phyloP scores from a whole-genome alignment of 2,113 vertebrate genomes.

The Raphicerus campestris region DNA sequence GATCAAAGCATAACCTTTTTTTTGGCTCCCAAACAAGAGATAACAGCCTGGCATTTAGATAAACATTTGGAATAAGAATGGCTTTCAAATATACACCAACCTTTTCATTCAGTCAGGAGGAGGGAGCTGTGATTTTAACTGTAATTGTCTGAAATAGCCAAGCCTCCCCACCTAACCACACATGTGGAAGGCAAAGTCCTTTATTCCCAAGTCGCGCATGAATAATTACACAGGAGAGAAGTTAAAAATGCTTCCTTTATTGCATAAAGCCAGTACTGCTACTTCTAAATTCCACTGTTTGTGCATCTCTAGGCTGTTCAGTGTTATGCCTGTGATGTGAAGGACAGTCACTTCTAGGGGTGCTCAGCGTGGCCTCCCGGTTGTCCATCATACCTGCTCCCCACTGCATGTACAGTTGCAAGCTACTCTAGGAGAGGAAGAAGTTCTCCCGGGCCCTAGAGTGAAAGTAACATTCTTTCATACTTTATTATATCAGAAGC shows the following conservation, averaged over 20 bases:
- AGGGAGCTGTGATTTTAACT: neutral
- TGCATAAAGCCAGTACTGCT: constrained; percentile 71
- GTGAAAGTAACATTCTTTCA: neutral
- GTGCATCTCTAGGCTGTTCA: constrained; percentile 51
- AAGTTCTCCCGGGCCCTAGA: neutral
- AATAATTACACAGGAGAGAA: constrained; percentile 62
- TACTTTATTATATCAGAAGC: neutral
- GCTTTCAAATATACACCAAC: neutral
- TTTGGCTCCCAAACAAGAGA: neutral
- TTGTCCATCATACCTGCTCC: neutral
- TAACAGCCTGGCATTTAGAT: neutral
- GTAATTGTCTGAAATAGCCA: neutral
- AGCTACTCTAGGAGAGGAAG: constrained; percentile 12
- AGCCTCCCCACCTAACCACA: neutral
- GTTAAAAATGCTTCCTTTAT: constrained; percentile 80
- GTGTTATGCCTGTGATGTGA: constrained; percentile 36
- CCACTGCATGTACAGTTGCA: neutral
- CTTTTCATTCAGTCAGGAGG: neutral
- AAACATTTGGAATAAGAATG: neutral
- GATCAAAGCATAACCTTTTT: neutral
- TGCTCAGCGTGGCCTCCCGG: neutral
- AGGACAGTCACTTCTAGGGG: constrained; percentile 18
- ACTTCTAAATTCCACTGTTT: constrained; percentile 58
- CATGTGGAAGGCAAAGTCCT: neutral
- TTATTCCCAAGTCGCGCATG: neutral